These are phyloP conservation scores for Herminia tarsipennalis DNA, from an alignment of 2,888 invertebrate species.

Conservation along the genomic window DNA sequence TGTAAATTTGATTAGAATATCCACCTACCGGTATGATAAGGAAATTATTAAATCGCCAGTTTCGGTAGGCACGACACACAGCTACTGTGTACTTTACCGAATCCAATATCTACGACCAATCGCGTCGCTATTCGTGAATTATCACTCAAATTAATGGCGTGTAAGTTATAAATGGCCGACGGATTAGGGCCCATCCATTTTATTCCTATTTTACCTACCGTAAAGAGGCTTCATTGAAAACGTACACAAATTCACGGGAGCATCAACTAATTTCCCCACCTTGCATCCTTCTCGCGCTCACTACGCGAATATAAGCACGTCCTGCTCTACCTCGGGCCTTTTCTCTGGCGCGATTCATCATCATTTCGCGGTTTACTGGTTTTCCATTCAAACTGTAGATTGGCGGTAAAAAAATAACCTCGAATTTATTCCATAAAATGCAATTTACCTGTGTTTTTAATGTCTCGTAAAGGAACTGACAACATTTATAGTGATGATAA, in stretches of 20 bases:
- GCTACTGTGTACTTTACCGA: conserved; percentile 60
- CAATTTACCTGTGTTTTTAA: conserved; percentile 32
- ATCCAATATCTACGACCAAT: conserved; percentile 76
- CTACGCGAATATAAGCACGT: conserved; percentile 45
- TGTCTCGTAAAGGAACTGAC: neutral
- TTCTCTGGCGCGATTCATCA: conserved; percentile 81
- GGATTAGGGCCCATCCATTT: conserved; percentile 83
- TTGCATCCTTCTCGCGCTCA: conserved; percentile 60
- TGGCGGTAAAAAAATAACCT: conserved; percentile 52
- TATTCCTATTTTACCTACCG: conserved; percentile 85
- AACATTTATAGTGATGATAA: conserved; percentile 2
- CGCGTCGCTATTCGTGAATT: conserved; percentile 76
- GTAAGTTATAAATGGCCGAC: conserved; percentile 84
- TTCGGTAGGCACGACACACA: conserved; percentile 38
- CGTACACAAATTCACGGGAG: conserved; percentile 84
- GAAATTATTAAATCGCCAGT: conserved; percentile 39
- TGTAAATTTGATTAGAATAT: conserved; percentile 60
- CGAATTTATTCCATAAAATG: conserved; percentile 39
- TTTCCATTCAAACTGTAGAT: conserved; percentile 76
- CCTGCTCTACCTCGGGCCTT: conserved; percentile 71
- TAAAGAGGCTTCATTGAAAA: conserved; percentile 85
- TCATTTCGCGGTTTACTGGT: conserved; percentile 84
- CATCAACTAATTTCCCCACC: conserved; percentile 79
- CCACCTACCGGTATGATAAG: conserved; percentile 51
- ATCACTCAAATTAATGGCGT: conserved; percentile 85